Percentiles rank a stretch among this genome's conserved stretches.
Conservation (phyloP, 2,888 invertebrate genomes). For the Drymonia ruficornis region DNA sequence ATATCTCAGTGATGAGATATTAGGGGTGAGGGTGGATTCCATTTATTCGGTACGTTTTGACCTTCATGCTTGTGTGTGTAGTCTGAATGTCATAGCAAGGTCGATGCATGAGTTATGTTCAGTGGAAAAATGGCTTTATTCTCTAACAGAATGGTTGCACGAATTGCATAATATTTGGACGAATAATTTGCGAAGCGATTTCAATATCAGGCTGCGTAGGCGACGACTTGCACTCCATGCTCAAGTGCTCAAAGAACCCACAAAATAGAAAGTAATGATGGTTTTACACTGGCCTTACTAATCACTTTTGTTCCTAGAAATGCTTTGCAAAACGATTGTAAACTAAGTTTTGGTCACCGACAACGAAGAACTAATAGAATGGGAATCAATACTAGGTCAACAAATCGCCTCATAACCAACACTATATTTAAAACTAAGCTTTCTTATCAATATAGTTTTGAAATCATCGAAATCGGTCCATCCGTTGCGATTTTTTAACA, state of each 20-base stretch:
- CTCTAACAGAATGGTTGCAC: not conserved
- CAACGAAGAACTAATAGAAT: too few species aligned
- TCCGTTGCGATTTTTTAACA: too few species aligned
- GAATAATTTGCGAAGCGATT: not conserved
- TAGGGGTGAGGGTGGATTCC: constrained; percentile 28
- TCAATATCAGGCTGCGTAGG: not conserved
- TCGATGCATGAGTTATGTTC: constrained; percentile 6
- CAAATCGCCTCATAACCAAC: too few species aligned
- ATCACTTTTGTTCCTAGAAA: too few species aligned
- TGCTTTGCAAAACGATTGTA: too few species aligned
- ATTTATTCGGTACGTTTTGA: constrained; percentile 26
- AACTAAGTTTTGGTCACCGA: too few species aligned
- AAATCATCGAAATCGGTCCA: too few species aligned
- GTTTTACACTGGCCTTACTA: too few species aligned
- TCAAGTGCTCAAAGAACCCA: not conserved
- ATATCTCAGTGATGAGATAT: constrained; percentile 54
- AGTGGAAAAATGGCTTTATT: not conserved
- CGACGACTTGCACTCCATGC: not conserved
- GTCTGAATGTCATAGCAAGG: constrained; percentile 21
- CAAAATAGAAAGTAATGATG: too few species aligned
- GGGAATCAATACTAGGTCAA: too few species aligned
- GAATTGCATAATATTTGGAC: not conserved
- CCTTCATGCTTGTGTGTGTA: constrained; percentile 24
- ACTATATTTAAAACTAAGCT: too few species aligned
- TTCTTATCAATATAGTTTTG: too few species aligned